A percentile compares a stretch with the other conserved stretches of the same genome.
These are phyloP conservation scores for Lates japonicus DNA, from an alignment of 2,797 vertebrate genomes.

Conservation along the genomic window DNA sequence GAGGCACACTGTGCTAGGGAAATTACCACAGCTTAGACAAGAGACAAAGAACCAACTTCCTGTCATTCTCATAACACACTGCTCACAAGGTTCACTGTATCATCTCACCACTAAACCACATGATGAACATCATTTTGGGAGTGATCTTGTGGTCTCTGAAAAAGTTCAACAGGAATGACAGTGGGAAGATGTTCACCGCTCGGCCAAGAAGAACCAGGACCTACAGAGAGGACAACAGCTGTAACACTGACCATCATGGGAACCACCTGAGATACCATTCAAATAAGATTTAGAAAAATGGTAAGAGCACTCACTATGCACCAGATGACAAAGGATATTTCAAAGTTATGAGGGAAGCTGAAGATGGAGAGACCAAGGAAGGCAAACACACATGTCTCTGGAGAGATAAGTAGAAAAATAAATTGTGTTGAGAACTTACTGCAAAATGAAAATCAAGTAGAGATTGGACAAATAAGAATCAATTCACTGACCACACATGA, in stretches of 20 bases:
- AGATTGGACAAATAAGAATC: background rate
- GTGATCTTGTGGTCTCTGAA: constrained; percentile 99
- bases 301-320: constrained; percentile 93
- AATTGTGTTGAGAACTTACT: background rate
- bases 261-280: background rate
- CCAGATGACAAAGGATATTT: constrained; percentile 99
- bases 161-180: constrained; percentile 97
- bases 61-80: background rate
- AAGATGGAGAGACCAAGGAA: constrained; percentile 99
- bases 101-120: constrained; percentile 99
- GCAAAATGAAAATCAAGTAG: background rate
- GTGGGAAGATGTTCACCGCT: constrained; percentile 97
- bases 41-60: background rate
- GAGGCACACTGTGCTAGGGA: too few relatives aligned
- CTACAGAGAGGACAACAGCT: constrained; percentile 73
- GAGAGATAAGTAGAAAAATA: constrained; percentile 12
- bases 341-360: constrained; percentile 99
- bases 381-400: constrained; percentile 99
- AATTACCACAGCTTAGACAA: background rate
- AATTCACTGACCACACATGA: constrained; percentile 93
- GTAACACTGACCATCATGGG: background rate
- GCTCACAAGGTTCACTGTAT: background rate
- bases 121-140: constrained; percentile 99
- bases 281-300: background rate
- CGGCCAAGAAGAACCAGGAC: constrained; percentile 95